These are phyloP conservation scores for Tenthredo scrophulariae DNA, from an alignment of 2,888 invertebrate species.

Conservation along the genomic window DNA sequence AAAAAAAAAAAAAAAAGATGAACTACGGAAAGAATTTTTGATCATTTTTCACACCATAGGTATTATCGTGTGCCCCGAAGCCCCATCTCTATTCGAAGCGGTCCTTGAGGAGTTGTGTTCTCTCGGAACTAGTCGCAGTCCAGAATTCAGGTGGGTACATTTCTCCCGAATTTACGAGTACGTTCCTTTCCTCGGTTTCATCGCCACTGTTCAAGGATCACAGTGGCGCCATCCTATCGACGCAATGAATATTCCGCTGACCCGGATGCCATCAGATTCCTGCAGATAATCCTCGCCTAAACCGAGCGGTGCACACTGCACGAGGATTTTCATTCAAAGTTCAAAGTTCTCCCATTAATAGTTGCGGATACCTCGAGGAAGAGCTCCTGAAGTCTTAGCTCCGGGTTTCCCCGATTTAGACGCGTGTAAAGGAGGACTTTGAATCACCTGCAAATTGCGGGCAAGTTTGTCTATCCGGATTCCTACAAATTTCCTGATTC, in stretches of 20 bases:
- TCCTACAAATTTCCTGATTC: slow-evolving; percentile 28
- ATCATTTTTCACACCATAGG: not conserved
- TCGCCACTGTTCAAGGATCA: slow-evolving; percentile 18
- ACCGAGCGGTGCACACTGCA: not conserved
- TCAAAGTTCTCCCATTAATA: slow-evolving; percentile 50
- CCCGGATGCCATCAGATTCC: slow-evolving; percentile 32
- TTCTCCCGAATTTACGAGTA: not conserved
- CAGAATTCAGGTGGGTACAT: not conserved
- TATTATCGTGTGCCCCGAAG: not conserved
- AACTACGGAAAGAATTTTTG: not conserved
- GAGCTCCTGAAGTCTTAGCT: not conserved
- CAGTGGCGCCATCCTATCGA: not conserved
- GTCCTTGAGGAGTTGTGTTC: not conserved
- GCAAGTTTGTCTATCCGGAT: slow-evolving; percentile 23
- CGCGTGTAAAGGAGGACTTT: slow-evolving; percentile 21
- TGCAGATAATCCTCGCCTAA: slow-evolving; percentile 22
- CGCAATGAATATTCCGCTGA: slow-evolving; percentile 40
- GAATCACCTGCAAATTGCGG: slow-evolving; percentile 25
- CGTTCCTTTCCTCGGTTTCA: not conserved
- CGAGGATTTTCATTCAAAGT: slow-evolving; percentile 41
- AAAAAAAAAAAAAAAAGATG: not conserved
- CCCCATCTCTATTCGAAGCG: not conserved
- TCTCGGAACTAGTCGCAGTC: slow-evolving; percentile 5
- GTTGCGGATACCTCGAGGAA: slow-evolving; percentile 31
- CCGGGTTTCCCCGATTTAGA: slow-evolving; percentile 13